Evolutionary conservation across 2,797 vertebrate species (phyloP), one percentile per base, ranked within the genome.

Genomic region (Acanthornis magna): DNA sequence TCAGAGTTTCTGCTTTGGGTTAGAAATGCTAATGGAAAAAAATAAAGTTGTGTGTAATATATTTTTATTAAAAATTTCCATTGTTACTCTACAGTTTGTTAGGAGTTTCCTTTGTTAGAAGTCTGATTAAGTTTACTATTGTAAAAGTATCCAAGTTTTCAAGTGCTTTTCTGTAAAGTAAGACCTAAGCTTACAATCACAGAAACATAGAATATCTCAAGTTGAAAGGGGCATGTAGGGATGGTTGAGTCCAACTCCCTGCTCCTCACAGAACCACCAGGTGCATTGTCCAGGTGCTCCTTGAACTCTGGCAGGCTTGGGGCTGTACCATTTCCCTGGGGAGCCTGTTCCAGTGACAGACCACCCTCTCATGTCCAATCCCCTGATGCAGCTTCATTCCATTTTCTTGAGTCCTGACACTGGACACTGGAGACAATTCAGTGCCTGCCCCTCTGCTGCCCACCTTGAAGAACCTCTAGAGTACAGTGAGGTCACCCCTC

Each of bases 101-200:
- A 89, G 85, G 93, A 68, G 89, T 84, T 93, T 94, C 43, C 75
- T 91, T 90, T 96, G 54, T 77, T 92, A 78, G 77, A 85, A 84
- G 34, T 26, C 58, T 57, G 34, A 92, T 81, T 74, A 84, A 74
- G 50, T 78, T 92, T 84, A 68, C 32, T 63, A 21, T 45, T 57
- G 53, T 67, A 38, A 71, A 93, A 78, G 25, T 51, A 38, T 8
- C 47, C 51, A 70, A 73, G 27, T 79, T 93, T 91, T 91, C 58
- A 67, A 55, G 51, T 68, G 66, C 20, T 81, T 51, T 90, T 94
- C 73, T 75, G 16, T 71, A 53, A 76, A 80, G 34, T 21, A 53
- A 81, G 36, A 55, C 16, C 8, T 55, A 66, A 55, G 36, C 26
- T 83, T 55, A 25, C 14, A 61, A 4, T 65, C 55, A 17, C 6